Base-by-base conservation (phyloP, 2,888 invertebrate species). In the Lasioglossum calceatum region DNA sequence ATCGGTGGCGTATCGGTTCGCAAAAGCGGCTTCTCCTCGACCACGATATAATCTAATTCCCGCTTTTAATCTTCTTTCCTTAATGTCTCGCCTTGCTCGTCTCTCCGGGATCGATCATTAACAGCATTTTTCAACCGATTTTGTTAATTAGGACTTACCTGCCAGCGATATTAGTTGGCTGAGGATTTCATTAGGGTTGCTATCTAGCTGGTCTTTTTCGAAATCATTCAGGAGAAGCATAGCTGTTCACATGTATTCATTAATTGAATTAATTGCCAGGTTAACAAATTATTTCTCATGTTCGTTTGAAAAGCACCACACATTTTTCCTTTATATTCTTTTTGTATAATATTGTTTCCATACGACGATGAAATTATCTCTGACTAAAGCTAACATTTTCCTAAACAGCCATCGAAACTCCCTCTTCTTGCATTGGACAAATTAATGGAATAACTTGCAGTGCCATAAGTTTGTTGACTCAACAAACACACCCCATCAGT, bases 1-100 rank as follows among this genome's bases (percentile, higher is more conserved):
- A 61, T 79, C 85, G 84, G 64, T 67, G 47, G 36, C 23, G 16
- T 47, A 50, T 36, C 47, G 47, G 47, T 42, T 42, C 71, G 36
- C 64, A 8, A 64, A 64, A 32, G 32, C 32, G 2, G 32, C 16
- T 32, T 32, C 64, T 19, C 32, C 0, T 19, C 64, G 7, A 8
- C 19, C 7, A 58, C 64, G 64, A 19, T 64, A 19, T 64, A 64
- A 64, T 64, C 32, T 39, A 23, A 10, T 70, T 12, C 67, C 67
- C 23, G 19, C 67, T 70, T 70, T 70, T 36, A 70, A 39, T 39
- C 19, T 23, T 36, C 67, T 23, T 39, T 70, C 32, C 32, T 7
- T 19, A 32, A 19, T 19, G 32, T 19, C 16, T 64, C 64, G 16
- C 16, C 2, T 14, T 0, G 2, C 16, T 27, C 27, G 32, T 16